Base-by-base conservation (phyloP, 2,113 vertebrate species). In the Tor tambroides region DNA sequence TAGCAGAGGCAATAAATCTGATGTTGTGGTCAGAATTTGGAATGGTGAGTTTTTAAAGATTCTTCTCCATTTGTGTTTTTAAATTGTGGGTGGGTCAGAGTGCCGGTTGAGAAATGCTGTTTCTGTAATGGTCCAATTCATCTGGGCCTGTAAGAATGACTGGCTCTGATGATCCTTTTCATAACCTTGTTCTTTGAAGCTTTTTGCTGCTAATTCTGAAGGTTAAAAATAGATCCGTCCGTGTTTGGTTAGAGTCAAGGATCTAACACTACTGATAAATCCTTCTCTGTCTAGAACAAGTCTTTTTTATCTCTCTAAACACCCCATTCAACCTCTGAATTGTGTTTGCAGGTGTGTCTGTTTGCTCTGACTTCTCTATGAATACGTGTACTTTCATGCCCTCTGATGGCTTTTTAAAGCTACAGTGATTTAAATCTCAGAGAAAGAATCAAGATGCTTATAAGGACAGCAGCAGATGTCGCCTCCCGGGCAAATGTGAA, bases 321-420 rank as follows among this genome's bases (percentile, higher is more conserved):
- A 72, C 65, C 43, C 46, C 23, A 15, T 51, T 83, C 12, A 83
- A 21, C 19, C 69, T 72, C 30, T 84, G 82, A 74, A 74, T 38
- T 84, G 72, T 76, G 85, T 81, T 71, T 77, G 59, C 32, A 65
- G 19, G 82, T 85, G 75, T 85, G 85, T 59, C 75, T 83, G 41
- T 84, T 86, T 80, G 28, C 59, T 51, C 69, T 63, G 46, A 71
- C 30, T 79, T 75, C 80, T 87, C 87, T 80, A 86, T 85, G 90
- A 84, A 79, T 80, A 72, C 69, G 14, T 87, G 87, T 87, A 71
- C 77, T 56, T 81, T 80, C 63, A 83, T 28, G 1, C 49, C 76
- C 85, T 76, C 84, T 49, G 65, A 38, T 87, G 69, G 65, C 59
- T 54, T 56, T 83, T 75, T 76, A 59, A 77, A 41, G 41, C 49